phyloP scores from a whole-genome alignment of 1,140 invertebrate species.

The Rhopalosiphum maidis region DNA sequence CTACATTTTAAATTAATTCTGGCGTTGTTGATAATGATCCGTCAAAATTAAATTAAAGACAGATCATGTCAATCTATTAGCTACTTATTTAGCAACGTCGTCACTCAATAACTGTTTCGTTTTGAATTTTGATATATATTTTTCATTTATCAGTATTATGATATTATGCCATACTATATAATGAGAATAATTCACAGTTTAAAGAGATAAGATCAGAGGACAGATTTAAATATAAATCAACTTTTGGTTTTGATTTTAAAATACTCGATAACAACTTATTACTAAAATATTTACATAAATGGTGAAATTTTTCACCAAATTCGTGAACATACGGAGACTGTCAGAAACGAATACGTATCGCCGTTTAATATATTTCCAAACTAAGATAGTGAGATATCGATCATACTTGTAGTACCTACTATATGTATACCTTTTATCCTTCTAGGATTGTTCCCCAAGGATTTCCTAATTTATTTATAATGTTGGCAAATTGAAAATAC shows the following conservation, averaged over 20 bases:
- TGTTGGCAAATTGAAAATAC: neutral
- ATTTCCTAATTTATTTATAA: constrained; percentile 13
- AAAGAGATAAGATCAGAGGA: too few relatives aligned
- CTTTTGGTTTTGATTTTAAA: neutral
- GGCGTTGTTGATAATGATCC: neutral
- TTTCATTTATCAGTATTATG: neutral
- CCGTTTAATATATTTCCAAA: neutral
- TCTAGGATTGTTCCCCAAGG: neutral
- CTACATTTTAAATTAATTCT: neutral
- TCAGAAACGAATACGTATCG: neutral
- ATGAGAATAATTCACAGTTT: neutral
- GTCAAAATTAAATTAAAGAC: neutral
- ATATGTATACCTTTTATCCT: neutral
- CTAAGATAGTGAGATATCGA: neutral
- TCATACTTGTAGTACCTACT: neutral
- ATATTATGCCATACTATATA: neutral
- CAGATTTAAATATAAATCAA: neutral
- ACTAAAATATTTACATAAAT: neutral
- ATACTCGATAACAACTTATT: neutral
- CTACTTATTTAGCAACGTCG: neutral
- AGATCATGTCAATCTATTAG: neutral
- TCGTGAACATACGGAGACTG: neutral
- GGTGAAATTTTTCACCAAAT: neutral
- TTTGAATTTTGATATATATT: neutral
- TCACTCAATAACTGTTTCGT: neutral